A percentile compares a stretch with the other conserved stretches of the same genome.
Evolutionary conservation across 2,797 vertebrate species (phyloP).

Genomic region (Acrossocheilus wenchowensis): DNA sequence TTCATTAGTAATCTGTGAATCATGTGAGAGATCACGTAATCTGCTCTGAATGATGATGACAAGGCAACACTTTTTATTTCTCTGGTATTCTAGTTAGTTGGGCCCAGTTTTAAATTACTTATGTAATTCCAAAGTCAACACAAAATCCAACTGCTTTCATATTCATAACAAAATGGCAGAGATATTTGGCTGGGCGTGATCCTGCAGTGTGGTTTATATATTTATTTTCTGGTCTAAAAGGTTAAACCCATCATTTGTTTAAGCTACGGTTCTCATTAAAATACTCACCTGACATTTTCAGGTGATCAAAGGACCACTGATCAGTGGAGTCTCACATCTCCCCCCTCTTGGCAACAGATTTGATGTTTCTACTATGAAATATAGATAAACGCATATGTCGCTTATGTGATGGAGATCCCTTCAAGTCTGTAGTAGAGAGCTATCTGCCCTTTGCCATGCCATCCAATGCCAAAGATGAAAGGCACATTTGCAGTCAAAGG

Average conservation of each 20-base stretch:
- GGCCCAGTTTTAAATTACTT: background rate
- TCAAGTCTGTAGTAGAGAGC: conserved; percentile 61
- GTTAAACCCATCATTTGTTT: conserved; percentile 46
- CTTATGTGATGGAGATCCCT: conserved; percentile 47
- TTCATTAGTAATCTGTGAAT: background rate
- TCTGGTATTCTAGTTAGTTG: no score
- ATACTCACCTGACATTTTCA: conserved; percentile 56
- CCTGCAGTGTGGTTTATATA: conserved; percentile 3
- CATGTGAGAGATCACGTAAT: background rate
- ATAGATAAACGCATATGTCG: conserved; percentile 56
- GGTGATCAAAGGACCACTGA: conserved; percentile 47
- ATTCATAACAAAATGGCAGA: background rate
- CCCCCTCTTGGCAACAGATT: conserved; percentile 42
- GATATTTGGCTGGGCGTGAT: background rate
- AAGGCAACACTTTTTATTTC: background rate
- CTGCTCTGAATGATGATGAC: background rate
- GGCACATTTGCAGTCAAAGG: conserved; percentile 77
- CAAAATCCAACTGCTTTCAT: background rate
- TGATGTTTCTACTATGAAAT: conserved; percentile 53
- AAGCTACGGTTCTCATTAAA: conserved; percentile 50
- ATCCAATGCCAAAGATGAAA: conserved; percentile 77
- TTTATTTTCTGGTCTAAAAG: conserved; percentile 50
- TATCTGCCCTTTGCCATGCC: conserved; percentile 73
- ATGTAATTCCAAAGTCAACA: background rate
- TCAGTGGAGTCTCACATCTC: conserved; percentile 37